phyloP scores from a whole-genome alignment of 2,797 vertebrate species.

The Molossus alvarezi region DNA sequence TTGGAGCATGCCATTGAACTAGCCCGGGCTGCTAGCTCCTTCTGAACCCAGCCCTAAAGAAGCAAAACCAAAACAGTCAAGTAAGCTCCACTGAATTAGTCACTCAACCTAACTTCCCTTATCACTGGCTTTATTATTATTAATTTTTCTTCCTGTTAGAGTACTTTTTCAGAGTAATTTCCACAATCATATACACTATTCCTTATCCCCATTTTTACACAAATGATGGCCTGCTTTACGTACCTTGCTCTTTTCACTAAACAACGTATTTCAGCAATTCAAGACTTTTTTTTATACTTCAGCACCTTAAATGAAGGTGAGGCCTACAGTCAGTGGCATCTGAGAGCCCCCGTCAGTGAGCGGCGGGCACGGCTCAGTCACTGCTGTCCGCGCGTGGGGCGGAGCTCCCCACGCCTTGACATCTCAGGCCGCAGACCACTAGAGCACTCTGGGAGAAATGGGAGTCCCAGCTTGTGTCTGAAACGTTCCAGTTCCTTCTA shows the following conservation, averaged over 20 bases:
- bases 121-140: background rate
- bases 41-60: slow-evolving; percentile 28
- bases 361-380: background rate
- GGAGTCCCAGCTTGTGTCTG: background rate
- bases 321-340: background rate
- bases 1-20: background rate
- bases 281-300: background rate
- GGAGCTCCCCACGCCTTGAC: no score
- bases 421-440: background rate
- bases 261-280: background rate
- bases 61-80: slow-evolving; percentile 33
- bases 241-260: background rate
- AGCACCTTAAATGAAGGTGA: background rate
- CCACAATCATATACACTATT: background rate
- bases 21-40: background rate
- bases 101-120: background rate
- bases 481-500: background rate
- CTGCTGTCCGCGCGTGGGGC: background rate
- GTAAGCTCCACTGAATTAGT: slow-evolving; percentile 6
- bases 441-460: background rate
- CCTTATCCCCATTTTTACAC: background rate
- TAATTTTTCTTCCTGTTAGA: slow-evolving; percentile 5
- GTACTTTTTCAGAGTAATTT: background rate
- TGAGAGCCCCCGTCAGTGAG: background rate
- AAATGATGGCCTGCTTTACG: background rate